phyloP scores from a whole-genome alignment of 2,797 vertebrate genomes.

The Fistularia tabacaria region DNA sequence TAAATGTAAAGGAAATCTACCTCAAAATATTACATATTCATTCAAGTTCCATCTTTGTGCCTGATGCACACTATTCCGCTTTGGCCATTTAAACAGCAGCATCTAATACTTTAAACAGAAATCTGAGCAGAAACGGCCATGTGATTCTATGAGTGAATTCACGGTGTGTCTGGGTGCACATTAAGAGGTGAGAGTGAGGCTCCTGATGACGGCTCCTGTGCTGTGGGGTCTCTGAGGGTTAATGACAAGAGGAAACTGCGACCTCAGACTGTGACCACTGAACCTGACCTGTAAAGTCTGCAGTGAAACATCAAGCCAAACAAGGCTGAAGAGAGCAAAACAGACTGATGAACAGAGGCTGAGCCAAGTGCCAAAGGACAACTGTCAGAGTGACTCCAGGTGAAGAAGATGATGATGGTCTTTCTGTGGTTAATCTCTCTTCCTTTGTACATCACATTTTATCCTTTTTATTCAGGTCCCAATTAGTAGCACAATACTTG shows the following conservation, averaged over 20 bases:
- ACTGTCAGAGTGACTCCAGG: conserved; percentile 39
- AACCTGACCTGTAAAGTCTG: conserved; percentile 57
- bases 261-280: conserved; percentile 55
- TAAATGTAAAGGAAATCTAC: no score
- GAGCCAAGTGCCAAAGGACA: conserved; percentile 4
- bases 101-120: conserved; percentile 1
- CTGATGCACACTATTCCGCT: no score
- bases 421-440: conserved; percentile 36
- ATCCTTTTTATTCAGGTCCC: no score
- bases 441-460: no score
- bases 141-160: conserved; percentile 19
- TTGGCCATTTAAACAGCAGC: conserved; percentile 9
- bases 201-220: conserved; percentile 53
- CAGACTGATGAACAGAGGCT: conserved; percentile 26
- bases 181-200: conserved; percentile 54
- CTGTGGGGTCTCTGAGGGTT: conserved; percentile 36
- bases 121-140: conserved; percentile 2
- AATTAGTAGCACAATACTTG: no score
- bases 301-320: conserved; percentile 28
- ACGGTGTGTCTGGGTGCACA: conserved; percentile 27
- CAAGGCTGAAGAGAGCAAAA: conserved; percentile 13
- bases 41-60: no score
- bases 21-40: no score
- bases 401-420: conserved; percentile 29
- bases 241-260: conserved; percentile 48